Base-by-base conservation (phyloP, 2,797 vertebrate genomes). In the Ptychadena robeensis region DNA sequence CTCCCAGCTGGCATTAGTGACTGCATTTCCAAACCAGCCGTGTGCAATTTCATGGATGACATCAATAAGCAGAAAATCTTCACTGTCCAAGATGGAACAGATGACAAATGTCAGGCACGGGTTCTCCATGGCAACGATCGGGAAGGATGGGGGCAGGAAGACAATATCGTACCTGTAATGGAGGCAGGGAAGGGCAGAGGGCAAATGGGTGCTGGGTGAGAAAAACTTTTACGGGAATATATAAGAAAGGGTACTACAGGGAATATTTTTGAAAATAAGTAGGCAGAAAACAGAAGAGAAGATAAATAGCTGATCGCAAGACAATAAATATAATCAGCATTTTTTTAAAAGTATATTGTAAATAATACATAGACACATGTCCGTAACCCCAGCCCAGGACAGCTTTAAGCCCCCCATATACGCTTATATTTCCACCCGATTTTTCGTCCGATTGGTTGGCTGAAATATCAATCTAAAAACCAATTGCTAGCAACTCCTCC, bases 121-220 rank as follows among this genome's bases (percentile, higher is more conserved):
- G 89, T 99, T 99, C 93, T 99, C 97, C 97, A 99, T 98, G 88
- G 97, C 97, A 80, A 99, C 97, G 12, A 99, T 97, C 86, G 97
- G 97, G 87, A 99, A 98, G 73, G 97, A 97, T 9, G 97, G 97
- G 0, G 97, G 97, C 84, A 99, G 95, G 91, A 99, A 99, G 81
- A 99, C 96, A 0, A 99, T 96, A 93, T 99, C 97, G 9, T 97
- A 99, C 91, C 97, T 99, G 82, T 25, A 37, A 27, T 2, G 53
- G 44, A 32, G 12, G 80, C 81, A 82, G 73, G 79, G 6, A 61
- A 2, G 44, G 67, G 59, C 40, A 30, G 69, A 18, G 37, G 70
- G 40, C 30, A 48, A 80, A 44, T 80, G 31, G 72, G n/a, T 34
- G 27, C 8, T 15, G 28, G 12, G 25, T 30, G 30, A 61, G 22